Percentiles rank a stretch among this genome's conserved stretches.
Evolutionary conservation across 1,140 invertebrate species (phyloP).

Genomic region (Drosophila simulans): DNA sequence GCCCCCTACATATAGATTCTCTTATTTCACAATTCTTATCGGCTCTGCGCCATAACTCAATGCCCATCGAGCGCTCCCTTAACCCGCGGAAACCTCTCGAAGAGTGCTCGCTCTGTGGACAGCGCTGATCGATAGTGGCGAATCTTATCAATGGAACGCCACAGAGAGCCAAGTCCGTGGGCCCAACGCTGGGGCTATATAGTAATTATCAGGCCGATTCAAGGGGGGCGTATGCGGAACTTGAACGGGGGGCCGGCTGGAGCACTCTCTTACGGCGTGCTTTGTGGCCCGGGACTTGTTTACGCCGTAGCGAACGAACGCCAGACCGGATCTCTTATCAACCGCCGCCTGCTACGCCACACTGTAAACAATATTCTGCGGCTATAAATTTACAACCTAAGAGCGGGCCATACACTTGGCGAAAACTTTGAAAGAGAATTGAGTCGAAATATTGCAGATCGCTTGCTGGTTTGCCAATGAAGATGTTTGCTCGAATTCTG

Average conservation of each 20-base stretch:
- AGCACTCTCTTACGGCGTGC: constrained; percentile 56
- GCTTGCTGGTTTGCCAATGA: constrained; percentile 16
- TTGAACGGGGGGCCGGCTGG: neutral
- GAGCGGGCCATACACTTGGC: constrained; percentile 46
- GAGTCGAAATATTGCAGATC: constrained; percentile 17
- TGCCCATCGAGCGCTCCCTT: constrained; percentile 29
- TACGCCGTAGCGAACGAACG: constrained; percentile 26
- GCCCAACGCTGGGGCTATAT: neutral
- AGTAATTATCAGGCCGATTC: constrained; percentile 45
- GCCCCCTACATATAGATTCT: constrained; percentile 28
- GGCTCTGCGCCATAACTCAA: neutral
- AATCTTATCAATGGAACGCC: constrained; percentile 39
- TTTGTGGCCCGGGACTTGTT: constrained; percentile 22
- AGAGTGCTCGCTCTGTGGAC: constrained; percentile 32
- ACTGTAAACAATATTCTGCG: constrained; percentile 39
- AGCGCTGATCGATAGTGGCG: constrained; percentile 21
- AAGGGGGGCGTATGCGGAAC: neutral
- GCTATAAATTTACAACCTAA: constrained; percentile 35
- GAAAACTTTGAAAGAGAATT: constrained; percentile 37
- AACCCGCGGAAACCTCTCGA: constrained; percentile 36
- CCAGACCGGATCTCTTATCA: constrained; percentile 37
- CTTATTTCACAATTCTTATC: constrained; percentile 45
- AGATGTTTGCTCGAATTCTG: constrained; percentile 50
- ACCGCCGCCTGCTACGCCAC: constrained; percentile 4
- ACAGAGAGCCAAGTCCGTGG: constrained; percentile 9